Conservation (phyloP, 2,113 vertebrate genomes). For the Eulacestoma nigropectus region DNA sequence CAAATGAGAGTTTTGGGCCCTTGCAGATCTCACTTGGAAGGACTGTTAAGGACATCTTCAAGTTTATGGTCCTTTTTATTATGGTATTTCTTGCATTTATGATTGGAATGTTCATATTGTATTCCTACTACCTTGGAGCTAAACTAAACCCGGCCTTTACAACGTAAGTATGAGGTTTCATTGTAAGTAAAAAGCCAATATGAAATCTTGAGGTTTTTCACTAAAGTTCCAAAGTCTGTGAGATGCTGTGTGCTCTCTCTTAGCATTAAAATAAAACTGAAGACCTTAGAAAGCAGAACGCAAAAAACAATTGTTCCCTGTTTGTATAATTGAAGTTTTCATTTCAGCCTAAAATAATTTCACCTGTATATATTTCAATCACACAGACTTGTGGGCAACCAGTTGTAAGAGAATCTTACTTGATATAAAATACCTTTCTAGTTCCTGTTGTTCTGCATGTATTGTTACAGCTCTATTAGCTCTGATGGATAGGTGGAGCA, state of each 20-base stretch:
- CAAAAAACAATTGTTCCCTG: neutral
- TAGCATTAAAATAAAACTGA: neutral
- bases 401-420: neutral
- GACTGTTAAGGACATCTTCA: conserved; percentile 91
- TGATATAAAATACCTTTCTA: neutral
- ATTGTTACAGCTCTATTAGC: neutral
- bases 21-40: conserved; percentile 89
- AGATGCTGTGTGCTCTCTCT: neutral
- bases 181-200: neutral
- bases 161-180: conserved; percentile 77
- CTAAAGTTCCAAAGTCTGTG: neutral
- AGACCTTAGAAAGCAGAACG: neutral
- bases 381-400: neutral
- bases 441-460: neutral
- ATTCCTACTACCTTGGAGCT: conserved; percentile 89
- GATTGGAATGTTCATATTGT: conserved; percentile 93
- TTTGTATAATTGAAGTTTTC: neutral
- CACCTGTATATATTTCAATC: neutral
- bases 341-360: neutral
- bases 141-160: conserved; percentile 89
- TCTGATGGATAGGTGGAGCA: neutral
- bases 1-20: conserved; percentile 90
- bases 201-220: neutral
- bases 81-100: conserved; percentile 93
- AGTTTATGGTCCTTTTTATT: conserved; percentile 93